phyloP scores from a whole-genome alignment of 2,113 vertebrate genomes.

The Condylura cristata region DNA sequence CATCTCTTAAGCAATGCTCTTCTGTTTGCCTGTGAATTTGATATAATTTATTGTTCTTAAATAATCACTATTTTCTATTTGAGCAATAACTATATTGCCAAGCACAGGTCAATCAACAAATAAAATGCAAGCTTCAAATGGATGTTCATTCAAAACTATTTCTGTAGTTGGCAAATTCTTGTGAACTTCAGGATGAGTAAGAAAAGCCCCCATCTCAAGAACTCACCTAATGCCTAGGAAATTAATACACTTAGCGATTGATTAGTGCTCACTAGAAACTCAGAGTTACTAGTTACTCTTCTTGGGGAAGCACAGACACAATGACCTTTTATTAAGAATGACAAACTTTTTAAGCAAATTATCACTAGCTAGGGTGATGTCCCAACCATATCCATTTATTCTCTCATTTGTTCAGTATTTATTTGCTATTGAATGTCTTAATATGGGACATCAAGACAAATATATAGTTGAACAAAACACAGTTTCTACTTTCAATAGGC shows the following conservation, averaged over 20 bases:
- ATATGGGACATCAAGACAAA: background rate
- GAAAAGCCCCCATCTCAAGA: background rate
- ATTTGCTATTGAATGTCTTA: background rate
- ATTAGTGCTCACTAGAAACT: background rate
- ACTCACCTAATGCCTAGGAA: background rate
- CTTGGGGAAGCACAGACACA: background rate
- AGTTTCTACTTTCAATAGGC: background rate
- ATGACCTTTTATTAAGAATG: constrained; percentile 27
- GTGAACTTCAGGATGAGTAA: background rate
- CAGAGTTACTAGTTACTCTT: background rate
- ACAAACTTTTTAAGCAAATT: background rate
- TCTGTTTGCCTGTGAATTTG: background rate
- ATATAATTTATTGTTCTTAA: background rate
- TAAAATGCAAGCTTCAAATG: background rate
- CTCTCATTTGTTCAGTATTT: background rate
- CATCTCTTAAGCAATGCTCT: background rate
- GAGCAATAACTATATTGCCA: background rate
- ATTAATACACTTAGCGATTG: background rate
- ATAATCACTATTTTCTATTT: background rate
- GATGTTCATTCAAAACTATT: background rate
- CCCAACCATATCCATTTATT: background rate
- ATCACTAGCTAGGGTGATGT: background rate
- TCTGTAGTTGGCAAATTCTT: background rate
- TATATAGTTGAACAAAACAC: background rate
- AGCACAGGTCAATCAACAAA: background rate